A percentile compares a stretch with the other conserved stretches of the same genome.
phyloP scores from a whole-genome alignment of 2,888 invertebrate species.

The Platerodrilus igneus region DNA sequence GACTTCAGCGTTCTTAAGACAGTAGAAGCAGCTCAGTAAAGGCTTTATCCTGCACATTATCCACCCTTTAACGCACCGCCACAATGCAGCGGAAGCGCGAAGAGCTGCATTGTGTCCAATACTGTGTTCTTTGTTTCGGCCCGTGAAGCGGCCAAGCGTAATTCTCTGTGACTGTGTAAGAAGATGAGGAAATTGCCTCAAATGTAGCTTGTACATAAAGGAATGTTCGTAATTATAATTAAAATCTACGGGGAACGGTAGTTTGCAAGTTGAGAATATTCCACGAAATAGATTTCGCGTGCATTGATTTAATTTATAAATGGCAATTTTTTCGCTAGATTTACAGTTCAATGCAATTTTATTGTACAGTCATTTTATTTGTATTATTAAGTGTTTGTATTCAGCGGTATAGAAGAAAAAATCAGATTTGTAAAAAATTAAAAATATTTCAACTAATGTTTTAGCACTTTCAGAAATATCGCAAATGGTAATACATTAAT shows the following conservation, averaged over 20 bases:
- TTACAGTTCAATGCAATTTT: too few relatives aligned
- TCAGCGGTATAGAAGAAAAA: too few relatives aligned
- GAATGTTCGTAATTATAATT: constrained; percentile 46
- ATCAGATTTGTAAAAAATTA: too few relatives aligned
- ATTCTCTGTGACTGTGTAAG: constrained; percentile 37
- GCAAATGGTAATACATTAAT: too few relatives aligned
- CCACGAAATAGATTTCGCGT: neutral
- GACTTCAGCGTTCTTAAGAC: constrained; percentile 29
- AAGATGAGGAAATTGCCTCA: constrained; percentile 46
- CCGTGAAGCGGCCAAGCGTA: constrained; percentile 44
- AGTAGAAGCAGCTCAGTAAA: constrained; percentile 26
- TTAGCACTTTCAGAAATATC: too few relatives aligned
- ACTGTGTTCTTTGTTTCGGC: constrained; percentile 42
- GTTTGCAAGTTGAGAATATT: too few relatives aligned
- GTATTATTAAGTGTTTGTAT: too few relatives aligned
- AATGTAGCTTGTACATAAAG: constrained; percentile 45
- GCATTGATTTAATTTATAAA: neutral
- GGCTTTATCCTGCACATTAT: constrained; percentile 44
- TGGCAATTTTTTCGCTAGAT: too few relatives aligned
- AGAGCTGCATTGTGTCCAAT: constrained; percentile 49
- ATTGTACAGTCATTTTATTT: too few relatives aligned
- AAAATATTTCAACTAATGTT: too few relatives aligned
- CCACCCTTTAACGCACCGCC: constrained; percentile 49
- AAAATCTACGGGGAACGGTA: too few relatives aligned
- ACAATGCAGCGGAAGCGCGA: constrained; percentile 49